Evolutionary conservation across 2,888 invertebrate genomes (phyloP).

Genomic region (Torymus texanus): DNA sequence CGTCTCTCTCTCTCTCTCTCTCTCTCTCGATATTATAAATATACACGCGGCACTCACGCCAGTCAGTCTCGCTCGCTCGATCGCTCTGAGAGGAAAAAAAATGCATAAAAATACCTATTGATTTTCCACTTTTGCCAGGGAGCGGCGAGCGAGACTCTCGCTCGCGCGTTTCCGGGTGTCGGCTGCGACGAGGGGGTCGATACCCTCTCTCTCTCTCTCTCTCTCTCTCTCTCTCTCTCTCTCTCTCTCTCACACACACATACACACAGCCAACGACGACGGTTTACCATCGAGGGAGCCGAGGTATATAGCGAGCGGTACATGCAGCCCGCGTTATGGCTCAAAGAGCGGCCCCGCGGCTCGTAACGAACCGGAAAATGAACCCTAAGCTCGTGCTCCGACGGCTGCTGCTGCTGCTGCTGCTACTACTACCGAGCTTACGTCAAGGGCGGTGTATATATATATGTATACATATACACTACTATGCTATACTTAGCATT

Average conservation of each 20-base stretch:
- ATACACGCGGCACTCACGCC: no score
- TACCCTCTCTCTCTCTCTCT: constrained; percentile 35
- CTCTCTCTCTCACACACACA: background rate
- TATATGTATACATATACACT: no score
- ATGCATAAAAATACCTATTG: constrained; percentile 43
- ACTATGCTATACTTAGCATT: no score
- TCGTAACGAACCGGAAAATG: constrained; percentile 63
- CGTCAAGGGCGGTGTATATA: no score
- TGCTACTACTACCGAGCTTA: no score
- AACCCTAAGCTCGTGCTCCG: constrained; percentile 51
- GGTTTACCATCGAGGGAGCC: constrained; percentile 1
- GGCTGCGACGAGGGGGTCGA: constrained; percentile 48
- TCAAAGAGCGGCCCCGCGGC: constrained; percentile 55
- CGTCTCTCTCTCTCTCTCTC: no score
- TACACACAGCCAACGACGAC: background rate
- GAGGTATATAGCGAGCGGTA: background rate
- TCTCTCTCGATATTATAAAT: no score
- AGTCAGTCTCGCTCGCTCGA: no score
- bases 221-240: constrained; percentile 30
- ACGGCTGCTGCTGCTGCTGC: no score
- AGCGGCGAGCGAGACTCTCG: background rate
- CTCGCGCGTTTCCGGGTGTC: constrained; percentile 26
- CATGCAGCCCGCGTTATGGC: constrained; percentile 7
- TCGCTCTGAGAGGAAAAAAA: background rate
- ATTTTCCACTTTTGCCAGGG: constrained; percentile 45